A percentile compares a stretch with the other conserved stretches of the same genome.
phyloP scores from a whole-genome alignment of 64 coral and sea anemone genomes.

The Montipora capricornis region DNA sequence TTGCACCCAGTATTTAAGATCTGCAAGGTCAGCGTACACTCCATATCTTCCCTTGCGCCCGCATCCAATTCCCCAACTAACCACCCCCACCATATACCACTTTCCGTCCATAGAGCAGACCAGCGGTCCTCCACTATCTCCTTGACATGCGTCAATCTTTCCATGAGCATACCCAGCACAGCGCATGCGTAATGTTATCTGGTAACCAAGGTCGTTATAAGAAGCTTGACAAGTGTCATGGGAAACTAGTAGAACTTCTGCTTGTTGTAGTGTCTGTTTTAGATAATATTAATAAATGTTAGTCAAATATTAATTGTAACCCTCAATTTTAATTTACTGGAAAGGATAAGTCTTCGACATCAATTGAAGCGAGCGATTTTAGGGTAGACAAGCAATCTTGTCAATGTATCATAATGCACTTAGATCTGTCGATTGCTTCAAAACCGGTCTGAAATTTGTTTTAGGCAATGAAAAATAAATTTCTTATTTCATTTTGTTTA shows the following conservation, averaged over 20 bases:
- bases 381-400: too few relatives aligned
- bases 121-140: conserved; percentile 88
- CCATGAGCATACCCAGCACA: conserved; percentile 78
- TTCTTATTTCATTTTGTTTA: too few relatives aligned
- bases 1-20: conserved; percentile 84
- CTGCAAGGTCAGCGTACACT: conserved; percentile 88
- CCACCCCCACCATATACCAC: conserved; percentile 74
- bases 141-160: conserved; percentile 89
- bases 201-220: conserved; percentile 79
- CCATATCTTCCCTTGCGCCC: conserved; percentile 83
- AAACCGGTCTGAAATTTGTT: too few relatives aligned
- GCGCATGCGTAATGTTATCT: conserved; percentile 78
- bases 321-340: too few relatives aligned
- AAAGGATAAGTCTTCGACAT: too few relatives aligned
- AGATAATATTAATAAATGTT: not conserved
- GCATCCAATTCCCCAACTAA: conserved; percentile 91
- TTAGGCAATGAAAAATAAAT: too few relatives aligned
- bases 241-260: conserved; percentile 68
- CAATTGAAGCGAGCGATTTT: too few relatives aligned
- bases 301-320: too few relatives aligned
- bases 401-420: too few relatives aligned
- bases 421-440: too few relatives aligned
- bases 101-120: conserved; percentile 68
- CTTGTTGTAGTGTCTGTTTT: conserved; percentile 52
- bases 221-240: conserved; percentile 47